A percentile compares a stretch with the other conserved stretches of the same genome.
Conservation (phyloP, 2,888 invertebrate species). For the Ormyrus labotus region DNA sequence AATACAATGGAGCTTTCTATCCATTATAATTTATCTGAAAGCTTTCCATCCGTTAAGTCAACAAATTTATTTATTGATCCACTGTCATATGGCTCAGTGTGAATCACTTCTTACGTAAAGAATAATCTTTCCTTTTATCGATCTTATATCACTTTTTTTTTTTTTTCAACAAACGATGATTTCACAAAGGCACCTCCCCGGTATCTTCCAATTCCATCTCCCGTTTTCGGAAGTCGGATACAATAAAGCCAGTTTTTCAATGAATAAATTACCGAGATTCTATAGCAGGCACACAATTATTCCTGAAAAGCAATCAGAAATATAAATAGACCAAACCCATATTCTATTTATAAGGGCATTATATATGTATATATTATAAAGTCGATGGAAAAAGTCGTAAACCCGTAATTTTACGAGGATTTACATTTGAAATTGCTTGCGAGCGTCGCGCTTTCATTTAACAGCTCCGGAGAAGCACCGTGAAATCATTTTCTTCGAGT, state of each 20-base stretch:
- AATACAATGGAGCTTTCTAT: too few species aligned
- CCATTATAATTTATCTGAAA: too few species aligned
- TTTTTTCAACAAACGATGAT: not conserved
- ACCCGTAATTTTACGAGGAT: conserved; percentile 38
- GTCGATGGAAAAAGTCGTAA: conserved; percentile 26
- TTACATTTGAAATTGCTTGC: conserved; percentile 21
- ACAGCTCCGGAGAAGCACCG: not conserved
- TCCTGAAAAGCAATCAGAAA: not conserved
- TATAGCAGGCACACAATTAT: not conserved
- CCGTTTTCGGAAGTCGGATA: not conserved
- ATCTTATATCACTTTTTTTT: not conserved
- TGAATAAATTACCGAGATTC: conserved; percentile 38
- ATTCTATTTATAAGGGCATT: conserved; percentile 22
- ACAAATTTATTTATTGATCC: too few species aligned
- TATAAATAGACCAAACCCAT: not conserved
- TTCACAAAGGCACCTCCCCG: too few species aligned
- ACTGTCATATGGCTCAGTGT: too few species aligned
- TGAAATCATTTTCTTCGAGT: conserved; percentile 12
- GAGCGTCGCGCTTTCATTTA: not conserved
- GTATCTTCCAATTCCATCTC: too few species aligned
- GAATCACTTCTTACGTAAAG: too few species aligned
- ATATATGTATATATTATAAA: not conserved
- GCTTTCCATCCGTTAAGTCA: too few species aligned
- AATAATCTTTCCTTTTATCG: too few species aligned
- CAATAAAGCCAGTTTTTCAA: conserved; percentile 17